phyloP scores from a whole-genome alignment of 30 jellyfish, hydroid and myxozoan genomes.

The Mastigias papua region DNA sequence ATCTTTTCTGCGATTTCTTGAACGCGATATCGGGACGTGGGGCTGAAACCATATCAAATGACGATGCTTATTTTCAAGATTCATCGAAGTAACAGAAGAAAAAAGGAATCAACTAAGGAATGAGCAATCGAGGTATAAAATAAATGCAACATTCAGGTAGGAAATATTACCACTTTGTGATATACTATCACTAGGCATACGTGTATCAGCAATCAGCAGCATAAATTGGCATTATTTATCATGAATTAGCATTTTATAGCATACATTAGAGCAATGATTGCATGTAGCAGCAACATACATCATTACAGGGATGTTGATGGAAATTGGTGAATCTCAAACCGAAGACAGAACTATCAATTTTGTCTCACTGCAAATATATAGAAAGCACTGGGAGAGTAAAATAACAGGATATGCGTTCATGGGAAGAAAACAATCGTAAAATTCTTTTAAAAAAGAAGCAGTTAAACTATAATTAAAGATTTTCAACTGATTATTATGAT shows the following conservation, averaged over 20 bases:
- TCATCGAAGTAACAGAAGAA: not conserved
- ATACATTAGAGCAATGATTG: not conserved
- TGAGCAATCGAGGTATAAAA: not conserved
- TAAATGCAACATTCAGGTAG: not conserved
- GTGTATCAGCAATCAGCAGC: not conserved
- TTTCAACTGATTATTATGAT: too few species aligned
- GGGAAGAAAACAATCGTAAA: too few species aligned
- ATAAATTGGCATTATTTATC: not conserved
- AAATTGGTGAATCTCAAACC: too few species aligned
- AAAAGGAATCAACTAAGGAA: not conserved
- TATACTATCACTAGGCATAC: not conserved
- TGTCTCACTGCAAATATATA: too few species aligned
- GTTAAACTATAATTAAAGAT: too few species aligned
- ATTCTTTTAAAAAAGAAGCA: too few species aligned
- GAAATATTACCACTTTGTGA: too few species aligned
- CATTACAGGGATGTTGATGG: too few species aligned
- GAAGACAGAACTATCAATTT: too few species aligned
- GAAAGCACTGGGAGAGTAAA: too few species aligned
- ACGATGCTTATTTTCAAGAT: not conserved
- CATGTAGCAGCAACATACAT: too few species aligned
- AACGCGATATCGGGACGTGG: not conserved
- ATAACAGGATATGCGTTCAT: too few species aligned
- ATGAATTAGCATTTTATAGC: not conserved
- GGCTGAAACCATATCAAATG: slow-evolving; percentile 13
- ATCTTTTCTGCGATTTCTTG: slow-evolving; percentile 13